Percentiles rank a stretch among this genome's conserved stretches.
Conservation (phyloP, 2,797 vertebrate genomes). For the Vipera ursinii region DNA sequence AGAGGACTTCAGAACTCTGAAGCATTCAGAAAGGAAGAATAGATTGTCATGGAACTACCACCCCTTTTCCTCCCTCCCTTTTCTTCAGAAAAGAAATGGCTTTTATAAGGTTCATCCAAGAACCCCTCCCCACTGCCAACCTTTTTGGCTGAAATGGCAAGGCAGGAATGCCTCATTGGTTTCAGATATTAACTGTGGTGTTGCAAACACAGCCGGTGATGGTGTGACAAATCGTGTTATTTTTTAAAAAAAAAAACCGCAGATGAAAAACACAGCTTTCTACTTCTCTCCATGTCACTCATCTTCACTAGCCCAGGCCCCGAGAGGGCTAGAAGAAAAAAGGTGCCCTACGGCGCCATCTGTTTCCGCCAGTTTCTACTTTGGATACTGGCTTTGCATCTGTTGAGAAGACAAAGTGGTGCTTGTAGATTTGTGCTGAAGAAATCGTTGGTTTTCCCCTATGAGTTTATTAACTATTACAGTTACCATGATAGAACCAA, state of each 20-base stretch:
- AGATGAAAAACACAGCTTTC: conserved; percentile 72
- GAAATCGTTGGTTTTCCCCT: conserved; percentile 64
- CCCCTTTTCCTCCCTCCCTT: conserved; percentile 1
- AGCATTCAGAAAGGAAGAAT: conserved; percentile 26
- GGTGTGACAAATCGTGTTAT: conserved; percentile 83
- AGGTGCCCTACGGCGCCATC: conserved; percentile 81
- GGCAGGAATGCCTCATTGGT: conserved; percentile 74
- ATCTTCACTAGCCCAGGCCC: conserved; percentile 65
- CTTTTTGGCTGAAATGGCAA: conserved; percentile 51
- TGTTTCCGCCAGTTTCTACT: conserved; percentile 78
- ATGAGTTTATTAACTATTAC: conserved; percentile 62
- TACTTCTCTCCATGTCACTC: conserved; percentile 57
- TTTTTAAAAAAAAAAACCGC: conserved; percentile 73
- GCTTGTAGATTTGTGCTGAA: conserved; percentile 77
- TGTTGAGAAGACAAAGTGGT: conserved; percentile 71
- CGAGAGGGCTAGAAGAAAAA: conserved; percentile 74
- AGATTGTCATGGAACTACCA: conserved; percentile 21
- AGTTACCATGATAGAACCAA: conserved; percentile 31
- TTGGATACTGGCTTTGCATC: conserved; percentile 75
- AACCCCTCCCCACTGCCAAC: conserved; percentile 11
- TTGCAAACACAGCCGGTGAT: conserved; percentile 75
- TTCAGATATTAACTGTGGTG: conserved; percentile 78
- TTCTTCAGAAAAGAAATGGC: conserved; percentile 30
- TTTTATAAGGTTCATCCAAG: conserved; percentile 35
- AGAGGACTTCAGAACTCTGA: conserved; percentile 36